These are phyloP conservation scores for Ennomos erosarius DNA, from an alignment of 2,888 invertebrate species.

Conservation along the genomic window DNA sequence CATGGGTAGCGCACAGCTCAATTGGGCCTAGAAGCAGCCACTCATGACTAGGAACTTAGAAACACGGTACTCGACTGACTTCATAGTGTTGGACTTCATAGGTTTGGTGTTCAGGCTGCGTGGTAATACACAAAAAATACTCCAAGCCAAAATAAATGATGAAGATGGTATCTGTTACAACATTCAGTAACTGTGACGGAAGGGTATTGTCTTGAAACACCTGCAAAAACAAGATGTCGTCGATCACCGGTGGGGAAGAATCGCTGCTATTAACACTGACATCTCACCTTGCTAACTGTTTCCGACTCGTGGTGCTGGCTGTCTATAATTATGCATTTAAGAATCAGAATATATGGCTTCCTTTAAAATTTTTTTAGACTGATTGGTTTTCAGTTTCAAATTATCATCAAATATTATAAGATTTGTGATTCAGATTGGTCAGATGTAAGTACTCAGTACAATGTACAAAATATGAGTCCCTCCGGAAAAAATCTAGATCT, in stretches of 20 bases:
- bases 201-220: conserved; percentile 52
- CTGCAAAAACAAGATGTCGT: conserved; percentile 62
- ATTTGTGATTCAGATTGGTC: no score
- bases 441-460: no score
- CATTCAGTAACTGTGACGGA: conserved; percentile 25
- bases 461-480: no score
- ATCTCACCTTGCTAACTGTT: conserved; percentile 80
- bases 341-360: conserved; percentile 29
- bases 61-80: no score
- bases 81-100: no score
- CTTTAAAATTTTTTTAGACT: conserved; percentile 15
- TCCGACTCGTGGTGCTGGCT: conserved; percentile 50
- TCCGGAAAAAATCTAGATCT: no score
- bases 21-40: no score
- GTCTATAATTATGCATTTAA: conserved; percentile 26
- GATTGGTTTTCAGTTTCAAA: conserved; percentile 2
- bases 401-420: no score
- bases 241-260: conserved; percentile 53
- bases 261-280: conserved; percentile 52
- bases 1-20: no score
- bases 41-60: no score
- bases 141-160: neutral
- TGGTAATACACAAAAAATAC: neutral
- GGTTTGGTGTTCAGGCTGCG: no score
- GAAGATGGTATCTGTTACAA: conserved; percentile 31